Evolutionary conservation across 2,113 vertebrate genomes (phyloP).

Genomic region (Triplophysa dalaica): DNA sequence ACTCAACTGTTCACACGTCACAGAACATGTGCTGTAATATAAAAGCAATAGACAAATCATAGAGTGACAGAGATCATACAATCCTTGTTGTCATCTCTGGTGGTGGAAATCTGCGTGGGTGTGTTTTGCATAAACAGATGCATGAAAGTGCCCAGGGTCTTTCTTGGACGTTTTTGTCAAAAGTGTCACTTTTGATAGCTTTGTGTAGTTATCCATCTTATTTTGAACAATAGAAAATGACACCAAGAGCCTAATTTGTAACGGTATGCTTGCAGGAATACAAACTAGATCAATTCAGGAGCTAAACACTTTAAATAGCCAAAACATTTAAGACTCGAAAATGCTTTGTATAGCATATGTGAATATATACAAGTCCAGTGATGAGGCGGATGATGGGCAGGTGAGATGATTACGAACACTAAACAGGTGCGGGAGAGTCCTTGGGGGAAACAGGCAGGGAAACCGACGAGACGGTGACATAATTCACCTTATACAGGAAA

Average conservation of each 20-base stretch:
- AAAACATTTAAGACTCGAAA: too few species aligned
- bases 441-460: too few species aligned
- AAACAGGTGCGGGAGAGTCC: too few species aligned
- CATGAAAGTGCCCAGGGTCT: slow-evolving; percentile 17
- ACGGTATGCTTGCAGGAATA: not conserved
- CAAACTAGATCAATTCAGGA: not conserved
- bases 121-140: slow-evolving; percentile 26
- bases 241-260: slow-evolving; percentile 1
- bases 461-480: too few species aligned
- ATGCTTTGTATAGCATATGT: too few species aligned
- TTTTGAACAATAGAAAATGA: slow-evolving; percentile 2
- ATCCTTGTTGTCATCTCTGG: slow-evolving; percentile 8
- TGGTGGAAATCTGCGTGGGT: not conserved
- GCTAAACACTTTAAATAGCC: too few species aligned
- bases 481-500: too few species aligned
- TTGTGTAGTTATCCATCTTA: slow-evolving; percentile 21
- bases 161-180: not conserved
- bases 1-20: slow-evolving; percentile 1
- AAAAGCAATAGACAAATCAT: not conserved
- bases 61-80: slow-evolving; percentile 16
- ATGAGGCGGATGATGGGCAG: too few species aligned
- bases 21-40: not conserved
- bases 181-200: slow-evolving; percentile 21
- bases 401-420: too few species aligned
- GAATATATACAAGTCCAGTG: too few species aligned